Evolutionary conservation across 2,113 vertebrate genomes (phyloP), one percentile per base, ranked within the genome.

Genomic region (Onychostoma macrolepis): DNA sequence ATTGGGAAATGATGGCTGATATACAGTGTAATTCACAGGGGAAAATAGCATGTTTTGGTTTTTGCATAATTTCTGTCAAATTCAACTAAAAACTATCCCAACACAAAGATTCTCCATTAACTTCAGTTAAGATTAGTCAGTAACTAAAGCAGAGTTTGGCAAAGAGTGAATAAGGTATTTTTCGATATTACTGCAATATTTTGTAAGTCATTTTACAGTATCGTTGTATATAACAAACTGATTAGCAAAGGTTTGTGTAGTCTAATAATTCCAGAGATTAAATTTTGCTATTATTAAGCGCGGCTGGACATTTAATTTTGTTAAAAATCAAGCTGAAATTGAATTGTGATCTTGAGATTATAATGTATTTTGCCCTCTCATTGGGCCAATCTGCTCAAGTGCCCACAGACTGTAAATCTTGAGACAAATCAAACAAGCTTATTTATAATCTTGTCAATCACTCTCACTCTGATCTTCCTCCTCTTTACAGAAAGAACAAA

Each of bases 381-480:
- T 91, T 91, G 89, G 87, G 80, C 88, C 89, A 90, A 92, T 91
- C 89, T 91, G 87, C 85, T 76, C 72, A 84, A 92, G 88, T 87
- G 86, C 87, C 89, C 89, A 90, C 67, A 87, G 91, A 89, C 92
- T 88, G 85, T 93, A 90, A 93, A 92, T 85, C 65, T 87, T 86
- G 85, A 90, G 4, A 80, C 77, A 85, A 86, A 87, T 90, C 89
- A 86, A 15, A 85, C 87, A 63, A 88, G 26, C 86, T 90, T 91
- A 92, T 92, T 92, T 91, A 90, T 76, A 45, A 50, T 75, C 21
- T 74, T 63, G 50, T 58, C 67, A 80, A 2, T 50, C 50, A 45
- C 11, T 77, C 33, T 48, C 19, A 50, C 33, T 58, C 43, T 41
- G 28, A 67, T 65, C 65, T 8, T n/a, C 41, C 36, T 17, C 30